Base-by-base conservation (phyloP, 2,888 invertebrate species). In the Andrena hattorfiana region DNA sequence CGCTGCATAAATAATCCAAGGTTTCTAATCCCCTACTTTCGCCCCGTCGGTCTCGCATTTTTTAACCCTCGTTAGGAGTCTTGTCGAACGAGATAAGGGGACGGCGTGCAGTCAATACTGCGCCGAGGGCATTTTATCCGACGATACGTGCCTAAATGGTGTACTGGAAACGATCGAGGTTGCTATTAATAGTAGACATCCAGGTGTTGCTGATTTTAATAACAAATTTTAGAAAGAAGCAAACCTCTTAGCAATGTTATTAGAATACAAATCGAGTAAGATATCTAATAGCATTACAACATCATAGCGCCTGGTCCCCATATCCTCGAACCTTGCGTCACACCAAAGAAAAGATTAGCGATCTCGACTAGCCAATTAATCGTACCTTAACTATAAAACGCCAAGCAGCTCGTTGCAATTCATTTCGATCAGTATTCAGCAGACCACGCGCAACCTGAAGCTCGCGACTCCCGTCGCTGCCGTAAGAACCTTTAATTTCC, bases 1-100 rank as follows among this genome's bases (percentile, higher is more conserved):
- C 72, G 63, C 80, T 71, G 81, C 85, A 85, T 85, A 85, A 85
- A 82, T 85, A 85, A 84, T 84, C 70, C 59, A 59, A 20, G 71
- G 64, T 80, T 84, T 84, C 84, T 84, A 84, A 84, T 84, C 75
- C 84, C 26, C 42, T 59, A 48, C 75, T 75, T 48, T 79, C 84
- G 75, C 62, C 60, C 84, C 48, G 84, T 75, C 84, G 51, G 76
- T 16, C 67, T 20, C 68, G 49, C 80, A 71, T 71, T 72, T 73
- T 75, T 71, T 56, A 42, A 81, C 81, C 76, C 82, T 81, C 82
- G 82, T 82, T 82, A 81, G 76, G 54, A 70, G 70, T 20, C 80
- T 66, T 49, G 81, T 68, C 81, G 75, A 75, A 75, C 51, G 72
- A 78, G 79, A 79, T 72, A 73, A 62, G 23, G 48, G 51, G 62